phyloP scores from a whole-genome alignment of 2,113 vertebrate species.

The Scomber scombrus region DNA sequence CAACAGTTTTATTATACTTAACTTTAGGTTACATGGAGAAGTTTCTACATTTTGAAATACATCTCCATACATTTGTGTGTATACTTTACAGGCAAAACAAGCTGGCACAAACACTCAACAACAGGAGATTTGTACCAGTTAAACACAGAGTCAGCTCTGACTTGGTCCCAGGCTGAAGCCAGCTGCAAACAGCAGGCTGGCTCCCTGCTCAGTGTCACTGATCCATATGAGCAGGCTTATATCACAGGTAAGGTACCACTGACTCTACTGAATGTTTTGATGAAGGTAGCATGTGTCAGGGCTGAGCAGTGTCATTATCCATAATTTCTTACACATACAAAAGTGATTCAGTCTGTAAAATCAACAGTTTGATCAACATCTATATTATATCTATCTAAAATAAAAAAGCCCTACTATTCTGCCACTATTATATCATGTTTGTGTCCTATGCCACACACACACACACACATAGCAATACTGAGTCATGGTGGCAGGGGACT shows the following conservation, averaged over 20 bases:
- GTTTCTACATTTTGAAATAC: background rate
- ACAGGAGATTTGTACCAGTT: constrained; percentile 88
- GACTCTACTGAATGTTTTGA: background rate
- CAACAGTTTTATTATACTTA: too few relatives aligned
- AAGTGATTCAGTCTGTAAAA: too few relatives aligned
- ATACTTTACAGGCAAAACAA: constrained; percentile 59
- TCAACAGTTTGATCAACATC: too few relatives aligned
- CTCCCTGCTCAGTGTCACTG: constrained; percentile 88
- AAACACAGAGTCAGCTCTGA: constrained; percentile 87
- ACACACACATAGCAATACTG: constrained; percentile 21
- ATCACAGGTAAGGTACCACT: constrained; percentile 84
- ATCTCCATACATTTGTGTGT: background rate
- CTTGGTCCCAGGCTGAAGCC: constrained; percentile 90
- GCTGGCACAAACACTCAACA: constrained; percentile 86
- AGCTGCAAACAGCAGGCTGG: constrained; percentile 91
- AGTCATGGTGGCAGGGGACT: background rate
- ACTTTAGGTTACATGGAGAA: background rate
- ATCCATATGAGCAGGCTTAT: constrained; percentile 89
- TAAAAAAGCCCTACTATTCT: background rate
- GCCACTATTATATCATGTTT: background rate
- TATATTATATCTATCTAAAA: too few relatives aligned
- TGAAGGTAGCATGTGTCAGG: background rate
- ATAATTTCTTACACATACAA: too few relatives aligned
- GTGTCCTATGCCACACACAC: background rate
- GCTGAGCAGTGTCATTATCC: too few relatives aligned